Evolutionary conservation across 2,888 invertebrate species (phyloP).

Genomic region (Netelia fuscicornis): DNA sequence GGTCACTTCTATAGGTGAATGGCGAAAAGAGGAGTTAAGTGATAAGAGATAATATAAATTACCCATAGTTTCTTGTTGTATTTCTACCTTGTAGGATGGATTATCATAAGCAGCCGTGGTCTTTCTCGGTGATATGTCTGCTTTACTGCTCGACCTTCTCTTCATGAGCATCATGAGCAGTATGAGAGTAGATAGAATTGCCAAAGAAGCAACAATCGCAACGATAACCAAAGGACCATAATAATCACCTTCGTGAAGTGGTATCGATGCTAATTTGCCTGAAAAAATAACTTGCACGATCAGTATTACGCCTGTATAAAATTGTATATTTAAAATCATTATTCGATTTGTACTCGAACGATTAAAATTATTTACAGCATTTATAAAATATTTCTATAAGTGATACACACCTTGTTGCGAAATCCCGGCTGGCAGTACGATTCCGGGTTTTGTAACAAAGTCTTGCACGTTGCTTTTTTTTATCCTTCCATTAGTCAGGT

Average conservation of each 20-base stretch:
- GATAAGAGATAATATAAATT: slow-evolving; percentile 81
- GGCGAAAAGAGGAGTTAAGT: slow-evolving; percentile 57
- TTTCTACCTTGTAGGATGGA: slow-evolving; percentile 97
- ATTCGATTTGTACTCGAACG: not conserved
- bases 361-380: not conserved
- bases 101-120: slow-evolving; percentile 96
- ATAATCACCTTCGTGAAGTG: slow-evolving; percentile 90
- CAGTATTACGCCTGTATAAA: not conserved
- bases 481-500: slow-evolving; percentile 95
- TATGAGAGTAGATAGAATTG: slow-evolving; percentile 92
- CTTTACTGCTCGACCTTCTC: slow-evolving; percentile 88
- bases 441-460: slow-evolving; percentile 93
- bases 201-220: slow-evolving; percentile 94
- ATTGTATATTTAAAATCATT: not conserved
- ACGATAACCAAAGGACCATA: slow-evolving; percentile 95
- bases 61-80: slow-evolving; percentile 97
- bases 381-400: not conserved
- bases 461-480: slow-evolving; percentile 96
- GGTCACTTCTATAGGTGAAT: not conserved
- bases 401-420: slow-evolving; percentile 85
- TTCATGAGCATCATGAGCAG: slow-evolving; percentile 92
- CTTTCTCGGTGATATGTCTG: slow-evolving; percentile 93
- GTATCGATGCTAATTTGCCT: slow-evolving; percentile 87
- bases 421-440: slow-evolving; percentile 85
- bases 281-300: slow-evolving; percentile 62